These are phyloP conservation scores for Temnothorax nylanderi DNA, from an alignment of 1,140 invertebrate genomes.

Conservation along the genomic window DNA sequence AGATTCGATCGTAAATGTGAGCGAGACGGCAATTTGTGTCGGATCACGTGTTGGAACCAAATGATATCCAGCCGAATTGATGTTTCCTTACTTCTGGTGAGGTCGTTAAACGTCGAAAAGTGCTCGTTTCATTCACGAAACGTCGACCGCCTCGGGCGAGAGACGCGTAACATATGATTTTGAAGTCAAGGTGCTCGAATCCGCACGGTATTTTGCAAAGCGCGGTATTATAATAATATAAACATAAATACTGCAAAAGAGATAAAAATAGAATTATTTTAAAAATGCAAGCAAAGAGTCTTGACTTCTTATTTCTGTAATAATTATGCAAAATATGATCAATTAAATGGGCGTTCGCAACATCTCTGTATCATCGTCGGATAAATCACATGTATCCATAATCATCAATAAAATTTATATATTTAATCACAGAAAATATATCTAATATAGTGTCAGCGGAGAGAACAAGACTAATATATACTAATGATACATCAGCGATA, in stretches of 20 bases:
- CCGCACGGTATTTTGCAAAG: constrained; percentile 8
- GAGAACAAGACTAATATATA: neutral
- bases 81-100: constrained; percentile 1
- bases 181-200: constrained; percentile 16
- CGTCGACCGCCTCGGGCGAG: constrained; percentile 31
- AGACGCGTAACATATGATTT: constrained; percentile 62
- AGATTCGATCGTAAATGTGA: constrained; percentile 9
- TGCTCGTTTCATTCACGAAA: constrained; percentile 68
- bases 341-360: neutral
- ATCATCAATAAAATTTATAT: neutral
- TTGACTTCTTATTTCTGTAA: neutral
- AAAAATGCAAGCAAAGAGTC: neutral
- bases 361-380: neutral
- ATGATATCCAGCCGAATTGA: constrained; percentile 16
- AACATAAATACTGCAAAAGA: neutral
- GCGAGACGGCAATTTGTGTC: neutral
- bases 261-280: neutral
- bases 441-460: neutral
- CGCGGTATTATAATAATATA: neutral
- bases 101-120: constrained; percentile 67
- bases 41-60: constrained; percentile 40
- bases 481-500: neutral
- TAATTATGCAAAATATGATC: neutral
- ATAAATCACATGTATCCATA: neutral
- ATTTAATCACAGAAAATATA: neutral